Evolutionary conservation across 2,113 vertebrate genomes (phyloP).

Genomic region (Rhagologus leucostigma): DNA sequence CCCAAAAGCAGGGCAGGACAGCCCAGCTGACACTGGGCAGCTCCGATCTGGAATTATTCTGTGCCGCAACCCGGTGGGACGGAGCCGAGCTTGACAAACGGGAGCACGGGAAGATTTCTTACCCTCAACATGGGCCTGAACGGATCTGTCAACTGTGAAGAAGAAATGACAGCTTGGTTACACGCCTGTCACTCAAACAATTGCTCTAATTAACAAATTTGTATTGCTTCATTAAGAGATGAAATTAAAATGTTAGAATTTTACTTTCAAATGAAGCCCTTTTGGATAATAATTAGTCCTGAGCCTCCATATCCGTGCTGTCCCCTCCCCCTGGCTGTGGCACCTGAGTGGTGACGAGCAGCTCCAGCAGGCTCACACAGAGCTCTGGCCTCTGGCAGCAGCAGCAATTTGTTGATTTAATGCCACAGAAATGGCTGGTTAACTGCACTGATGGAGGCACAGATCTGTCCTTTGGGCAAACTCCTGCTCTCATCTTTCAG

Average conservation of each 20-base stretch:
- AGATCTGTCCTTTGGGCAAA: neutral
- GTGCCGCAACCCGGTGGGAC: constrained; percentile 38
- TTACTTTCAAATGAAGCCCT: constrained; percentile 85
- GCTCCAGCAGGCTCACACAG: neutral
- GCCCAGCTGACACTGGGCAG: neutral
- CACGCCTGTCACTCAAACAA: constrained; percentile 84
- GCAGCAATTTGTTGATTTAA: constrained; percentile 18
- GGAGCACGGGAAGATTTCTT: constrained; percentile 75
- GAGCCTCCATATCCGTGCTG: constrained; percentile 51
- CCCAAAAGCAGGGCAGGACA: neutral
- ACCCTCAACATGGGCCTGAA: constrained; percentile 98
- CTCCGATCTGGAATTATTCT: constrained; percentile 18
- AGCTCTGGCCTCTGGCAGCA: constrained; percentile 8
- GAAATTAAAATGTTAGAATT: constrained; percentile 83
- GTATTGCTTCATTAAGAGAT: constrained; percentile 81
- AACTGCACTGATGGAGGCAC: neutral
- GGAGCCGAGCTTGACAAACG: constrained; percentile 35
- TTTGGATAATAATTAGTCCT: constrained; percentile 78
- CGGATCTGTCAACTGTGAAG: constrained; percentile 93
- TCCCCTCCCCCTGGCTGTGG: constrained; percentile 35
- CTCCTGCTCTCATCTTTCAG: neutral
- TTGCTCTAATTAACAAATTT: constrained; percentile 81
- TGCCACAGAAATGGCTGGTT: neutral
- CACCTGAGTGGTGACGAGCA: constrained; percentile 48
- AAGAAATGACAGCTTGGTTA: constrained; percentile 83